Evolutionary conservation across 2,888 invertebrate species (phyloP), one percentile per base, ranked within the genome.

Genomic region (Cerastis leucographa): DNA sequence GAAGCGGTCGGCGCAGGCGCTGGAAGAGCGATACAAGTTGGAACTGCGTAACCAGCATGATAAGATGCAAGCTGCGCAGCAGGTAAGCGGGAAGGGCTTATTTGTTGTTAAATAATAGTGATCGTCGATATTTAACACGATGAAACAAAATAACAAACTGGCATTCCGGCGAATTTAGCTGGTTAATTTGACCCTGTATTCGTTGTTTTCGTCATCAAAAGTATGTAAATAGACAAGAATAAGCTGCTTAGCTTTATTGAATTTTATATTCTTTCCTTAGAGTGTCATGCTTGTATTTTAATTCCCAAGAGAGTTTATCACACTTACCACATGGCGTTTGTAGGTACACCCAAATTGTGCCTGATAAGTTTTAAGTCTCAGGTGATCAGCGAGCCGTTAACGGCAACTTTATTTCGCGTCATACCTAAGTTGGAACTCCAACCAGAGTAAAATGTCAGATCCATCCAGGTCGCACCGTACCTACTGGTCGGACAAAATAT

Each of bases 51-150:
- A 98, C 85, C 97, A 97, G 54, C 98, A 98, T 90, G 98, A 98
- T 91, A 98, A 98, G 88, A 98, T 98, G 84, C 96, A 97, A 42
- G 98, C 98, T 44, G 98, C 98, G 0, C 98, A 99, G 91, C 98
- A 98, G 94, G 93, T 97, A 71, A 4, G 17, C 14, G 17, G 8
- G 4, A 67, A 71, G 17, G 7, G 44, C 17, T 11, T 44, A 29
- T 64, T n/a, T 40, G 62, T 40, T n/a, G 44, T 44, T 12, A 44
- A 44, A n/a, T n/a, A n/a, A n/a, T n/a, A n/a, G n/a, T n/a, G n/a
- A n/a, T n/a, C n/a, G n/a, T n/a, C n/a, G n/a, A 25, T 56, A 56
- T 7, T 14, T 2, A 56, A 56, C 56, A 56, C 25, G 25, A 14
- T 56, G 25, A 56, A 25, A 14, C 56, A 25, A 2, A 14, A 25